Conservation (phyloP, 2,888 invertebrate species). For the Orchesella flavescens region DNA sequence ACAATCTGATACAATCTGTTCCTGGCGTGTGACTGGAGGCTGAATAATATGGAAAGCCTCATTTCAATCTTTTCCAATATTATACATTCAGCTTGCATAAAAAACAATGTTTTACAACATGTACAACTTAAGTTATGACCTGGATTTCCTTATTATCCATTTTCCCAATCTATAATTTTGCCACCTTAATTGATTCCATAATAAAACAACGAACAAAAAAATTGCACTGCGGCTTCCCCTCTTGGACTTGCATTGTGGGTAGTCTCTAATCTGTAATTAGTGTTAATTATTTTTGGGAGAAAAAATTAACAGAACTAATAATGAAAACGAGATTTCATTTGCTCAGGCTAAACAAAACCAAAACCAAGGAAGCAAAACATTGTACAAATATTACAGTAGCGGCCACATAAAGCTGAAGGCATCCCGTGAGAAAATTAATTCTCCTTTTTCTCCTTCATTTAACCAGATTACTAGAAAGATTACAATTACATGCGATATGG, state of each 20-base stretch:
- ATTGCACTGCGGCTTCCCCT: slow-evolving; percentile 9
- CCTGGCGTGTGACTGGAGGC: no score
- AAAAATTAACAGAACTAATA: no score
- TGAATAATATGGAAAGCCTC: no score
- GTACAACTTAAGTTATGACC: slow-evolving; percentile 16
- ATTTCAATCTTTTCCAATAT: background rate
- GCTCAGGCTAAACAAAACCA: no score
- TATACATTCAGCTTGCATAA: no score
- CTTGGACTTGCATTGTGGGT: background rate
- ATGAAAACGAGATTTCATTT: no score
- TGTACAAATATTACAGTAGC: background rate
- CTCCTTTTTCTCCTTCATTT: background rate
- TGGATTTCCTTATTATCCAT: slow-evolving; percentile 28
- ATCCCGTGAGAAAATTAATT: background rate
- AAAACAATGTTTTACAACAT: background rate
- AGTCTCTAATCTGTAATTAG: no score
- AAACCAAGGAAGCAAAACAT: no score
- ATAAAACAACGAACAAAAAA: background rate
- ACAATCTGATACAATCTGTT: no score
- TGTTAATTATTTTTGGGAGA: no score
- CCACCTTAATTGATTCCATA: slow-evolving; percentile 21
- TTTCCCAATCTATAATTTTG: slow-evolving; percentile 20
- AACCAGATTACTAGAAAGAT: no score
- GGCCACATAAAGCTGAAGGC: background rate
- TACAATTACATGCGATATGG: background rate